Evolutionary conservation across 2,888 invertebrate genomes (phyloP).

Genomic region (Drepanosiphum platanoidis): DNA sequence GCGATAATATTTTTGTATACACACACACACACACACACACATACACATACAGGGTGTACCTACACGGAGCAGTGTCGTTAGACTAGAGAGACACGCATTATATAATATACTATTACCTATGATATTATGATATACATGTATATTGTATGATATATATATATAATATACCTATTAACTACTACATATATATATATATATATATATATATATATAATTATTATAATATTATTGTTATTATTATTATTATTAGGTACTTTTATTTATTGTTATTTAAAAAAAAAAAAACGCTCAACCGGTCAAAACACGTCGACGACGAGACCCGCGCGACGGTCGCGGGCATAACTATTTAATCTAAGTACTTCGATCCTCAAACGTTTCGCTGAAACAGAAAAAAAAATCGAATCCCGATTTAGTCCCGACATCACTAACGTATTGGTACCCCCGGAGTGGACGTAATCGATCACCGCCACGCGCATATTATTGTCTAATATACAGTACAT

Average conservation of each 20-base stretch:
- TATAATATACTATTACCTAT: not conserved
- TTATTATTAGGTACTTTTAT: too few species aligned
- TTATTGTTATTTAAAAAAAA: too few species aligned
- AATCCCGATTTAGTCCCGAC: too few species aligned
- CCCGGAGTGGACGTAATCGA: too few species aligned
- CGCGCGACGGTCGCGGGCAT: not conserved
- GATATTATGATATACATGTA: not conserved
- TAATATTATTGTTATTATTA: constrained; percentile 20
- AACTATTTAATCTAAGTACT: too few species aligned
- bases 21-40: not conserved
- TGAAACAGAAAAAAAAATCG: too few species aligned
- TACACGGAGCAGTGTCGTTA: not conserved
- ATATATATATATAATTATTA: not conserved
- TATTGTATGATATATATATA: not conserved
- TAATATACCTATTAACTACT: not conserved
- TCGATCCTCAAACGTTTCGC: too few species aligned
- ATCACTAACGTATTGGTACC: too few species aligned
- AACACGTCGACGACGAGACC: not conserved
- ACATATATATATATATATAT: not conserved
- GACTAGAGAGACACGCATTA: not conserved
- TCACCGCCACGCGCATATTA: too few species aligned
- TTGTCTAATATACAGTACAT: too few species aligned
- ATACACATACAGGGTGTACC: not conserved
- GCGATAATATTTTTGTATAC: constrained; percentile 5
- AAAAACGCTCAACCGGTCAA: not conserved